Evolutionary conservation across 2,797 vertebrate species (phyloP), one percentile per base, ranked within the genome.

Genomic region (Orientallactaga sibirica): DNA sequence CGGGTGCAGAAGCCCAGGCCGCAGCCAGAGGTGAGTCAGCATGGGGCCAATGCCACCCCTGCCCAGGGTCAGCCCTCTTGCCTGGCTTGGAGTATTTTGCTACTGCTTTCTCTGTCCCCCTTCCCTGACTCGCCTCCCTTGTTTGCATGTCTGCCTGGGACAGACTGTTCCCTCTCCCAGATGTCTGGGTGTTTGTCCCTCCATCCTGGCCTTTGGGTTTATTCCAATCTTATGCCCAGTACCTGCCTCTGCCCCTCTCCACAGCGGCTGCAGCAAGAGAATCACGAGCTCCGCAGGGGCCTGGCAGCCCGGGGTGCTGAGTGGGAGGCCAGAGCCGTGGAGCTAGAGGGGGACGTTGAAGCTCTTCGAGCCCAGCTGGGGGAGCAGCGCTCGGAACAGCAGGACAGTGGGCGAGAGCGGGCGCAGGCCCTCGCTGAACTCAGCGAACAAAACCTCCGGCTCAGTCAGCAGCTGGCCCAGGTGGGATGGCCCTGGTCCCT

Each of bases 401-500:
- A 94, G 92, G 98, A 97, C 92, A 98, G 97, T 0, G 98, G 97
- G 12, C 97, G 98, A 0, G 97, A 98, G 77, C 96, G 96, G 19
- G 97, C 96, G 0, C 96, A 48, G 52, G 98, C 97, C 0, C 97
- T 98, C 12, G 18, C 94, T 0, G 97, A 98, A 25, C 97, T 98
- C 86, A 97, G 97, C 0, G 98, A 98, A 25, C 98, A 98, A 95
- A 98, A 98, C 93, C 97, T 98, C 74, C 95, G 98, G 27, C 97
- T 98, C 77, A 97, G 97, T 91, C 97, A 98, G 83, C 98, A 98
- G 85, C 88, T 98, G 62, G 96, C 96, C 19, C 98, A 98, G 98
- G 98, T 98, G 77, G 58, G 80, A 55, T 3, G 8, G 58, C 33
- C 29, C 27, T 10, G 37, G 37, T 1, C 62, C 25, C 8, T 3